Conservation (phyloP, 2,888 invertebrate genomes). For the Parnassius mnemosyne region DNA sequence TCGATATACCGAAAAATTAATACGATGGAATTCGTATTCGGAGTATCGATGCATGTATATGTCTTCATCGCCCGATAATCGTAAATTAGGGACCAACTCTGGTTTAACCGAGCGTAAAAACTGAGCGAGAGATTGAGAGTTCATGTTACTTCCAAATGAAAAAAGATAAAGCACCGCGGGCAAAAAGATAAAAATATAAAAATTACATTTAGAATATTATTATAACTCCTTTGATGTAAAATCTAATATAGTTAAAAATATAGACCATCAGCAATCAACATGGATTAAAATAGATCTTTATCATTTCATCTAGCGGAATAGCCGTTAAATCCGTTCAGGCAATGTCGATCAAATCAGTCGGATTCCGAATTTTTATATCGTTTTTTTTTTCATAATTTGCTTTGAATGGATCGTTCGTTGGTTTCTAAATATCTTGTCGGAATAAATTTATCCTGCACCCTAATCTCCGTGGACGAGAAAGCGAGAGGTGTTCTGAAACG, state of each 20-base stretch:
- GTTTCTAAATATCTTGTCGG: conserved; percentile 33
- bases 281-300: neutral
- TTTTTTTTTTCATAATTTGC: conserved; percentile 29
- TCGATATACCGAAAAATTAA: conserved; percentile 55
- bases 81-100: conserved; percentile 67
- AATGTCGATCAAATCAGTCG: too few relatives aligned
- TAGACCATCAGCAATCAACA: neutral
- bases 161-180: conserved; percentile 57
- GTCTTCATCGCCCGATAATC: conserved; percentile 71
- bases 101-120: conserved; percentile 75
- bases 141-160: conserved; percentile 69
- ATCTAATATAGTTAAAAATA: too few relatives aligned
- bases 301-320: conserved; percentile 16
- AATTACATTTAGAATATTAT: neutral
- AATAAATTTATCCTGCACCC: conserved; percentile 36
- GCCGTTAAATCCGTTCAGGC: conserved; percentile 11
- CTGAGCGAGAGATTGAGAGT: conserved; percentile 70
- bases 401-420: conserved; percentile 26
- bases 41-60: conserved; percentile 58
- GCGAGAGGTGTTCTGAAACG: conserved; percentile 59
- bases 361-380: conserved; percentile 6
- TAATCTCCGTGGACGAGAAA: conserved; percentile 62
- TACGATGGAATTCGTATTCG: conserved; percentile 42
- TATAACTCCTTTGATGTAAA: too few relatives aligned
- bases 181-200: conserved; percentile 45